Percentiles rank a stretch among this genome's conserved stretches.
Evolutionary conservation across 2,888 invertebrate species (phyloP).

Genomic region (Stenolophus ochropezus): DNA sequence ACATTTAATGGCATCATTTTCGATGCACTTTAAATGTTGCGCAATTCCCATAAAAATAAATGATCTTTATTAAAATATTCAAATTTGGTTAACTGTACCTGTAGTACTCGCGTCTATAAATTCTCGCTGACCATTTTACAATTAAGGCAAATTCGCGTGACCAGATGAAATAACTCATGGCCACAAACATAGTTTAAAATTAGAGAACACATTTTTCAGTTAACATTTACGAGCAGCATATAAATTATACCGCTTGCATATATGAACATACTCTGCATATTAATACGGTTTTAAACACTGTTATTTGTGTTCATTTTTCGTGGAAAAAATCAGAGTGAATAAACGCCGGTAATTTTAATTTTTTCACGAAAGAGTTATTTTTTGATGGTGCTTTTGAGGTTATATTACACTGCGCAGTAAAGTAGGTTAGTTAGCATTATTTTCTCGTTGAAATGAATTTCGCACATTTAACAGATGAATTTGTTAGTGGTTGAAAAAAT

Average conservation of each 20-base stretch:
- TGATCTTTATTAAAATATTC: neutral
- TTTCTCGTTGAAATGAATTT: neutral
- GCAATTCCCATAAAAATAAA: neutral
- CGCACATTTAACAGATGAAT: neutral
- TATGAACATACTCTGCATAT: slow-evolving; percentile 32
- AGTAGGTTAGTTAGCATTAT: neutral
- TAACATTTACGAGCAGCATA: slow-evolving; percentile 7
- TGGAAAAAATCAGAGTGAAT: neutral
- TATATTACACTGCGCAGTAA: neutral
- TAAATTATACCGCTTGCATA: slow-evolving; percentile 8
- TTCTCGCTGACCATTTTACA: neutral
- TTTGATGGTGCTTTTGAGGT: neutral
- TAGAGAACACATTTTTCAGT: slow-evolving; percentile 35
- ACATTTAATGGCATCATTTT: neutral
- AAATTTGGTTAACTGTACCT: neutral
- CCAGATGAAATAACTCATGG: neutral
- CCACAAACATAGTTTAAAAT: slow-evolving; percentile 21
- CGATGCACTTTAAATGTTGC: neutral
- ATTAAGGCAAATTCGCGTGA: slow-evolving; percentile 22
- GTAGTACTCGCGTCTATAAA: neutral
- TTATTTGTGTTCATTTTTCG: slow-evolving; percentile 29
- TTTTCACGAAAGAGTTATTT: slow-evolving; percentile 15
- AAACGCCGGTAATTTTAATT: slow-evolving; percentile 9
- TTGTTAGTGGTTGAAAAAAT: too few relatives aligned
- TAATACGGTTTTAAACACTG: slow-evolving; percentile 19